These are phyloP conservation scores for Charadrius vociferus DNA, from an alignment of 2,113 vertebrate species.

Conservation along the genomic window DNA sequence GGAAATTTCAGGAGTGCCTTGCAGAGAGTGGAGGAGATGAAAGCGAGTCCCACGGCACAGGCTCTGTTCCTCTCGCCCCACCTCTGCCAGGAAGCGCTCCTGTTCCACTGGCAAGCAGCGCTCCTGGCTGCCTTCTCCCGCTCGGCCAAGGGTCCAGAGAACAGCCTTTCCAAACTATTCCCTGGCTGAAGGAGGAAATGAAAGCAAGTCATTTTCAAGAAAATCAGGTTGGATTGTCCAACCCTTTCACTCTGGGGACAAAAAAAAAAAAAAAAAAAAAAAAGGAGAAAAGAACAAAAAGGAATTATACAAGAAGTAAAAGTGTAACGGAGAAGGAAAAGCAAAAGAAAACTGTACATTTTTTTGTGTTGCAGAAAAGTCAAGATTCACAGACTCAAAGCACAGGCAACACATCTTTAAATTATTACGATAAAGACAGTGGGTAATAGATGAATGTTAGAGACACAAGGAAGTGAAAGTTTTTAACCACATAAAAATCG, in stretches of 20 bases:
- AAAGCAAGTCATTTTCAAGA: conserved; percentile 49
- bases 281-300: not conserved
- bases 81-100: conserved; percentile 50
- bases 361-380: not conserved
- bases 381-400: conserved; percentile 5
- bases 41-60: not conserved
- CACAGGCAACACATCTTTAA: conserved; percentile 32
- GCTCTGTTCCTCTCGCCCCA: not conserved
- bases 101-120: conserved; percentile 3
- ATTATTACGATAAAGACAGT: conserved; percentile 33
- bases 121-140: conserved; percentile 29
- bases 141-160: conserved; percentile 3
- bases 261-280: not conserved
- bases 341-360: not conserved
- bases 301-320: not conserved
- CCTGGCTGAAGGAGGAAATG: conserved; percentile 37
- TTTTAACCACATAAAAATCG: not conserved
- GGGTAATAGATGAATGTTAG: conserved; percentile 10
- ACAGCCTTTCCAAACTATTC: conserved; percentile 47
- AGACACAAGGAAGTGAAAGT: not conserved
- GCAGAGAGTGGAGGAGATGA: not conserved
- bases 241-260: not conserved
- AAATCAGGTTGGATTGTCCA: not conserved
- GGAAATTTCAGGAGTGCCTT: not conserved
- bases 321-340: not conserved